phyloP scores from a whole-genome alignment of 2,113 vertebrate species.

The Proterorhinus semilunaris region DNA sequence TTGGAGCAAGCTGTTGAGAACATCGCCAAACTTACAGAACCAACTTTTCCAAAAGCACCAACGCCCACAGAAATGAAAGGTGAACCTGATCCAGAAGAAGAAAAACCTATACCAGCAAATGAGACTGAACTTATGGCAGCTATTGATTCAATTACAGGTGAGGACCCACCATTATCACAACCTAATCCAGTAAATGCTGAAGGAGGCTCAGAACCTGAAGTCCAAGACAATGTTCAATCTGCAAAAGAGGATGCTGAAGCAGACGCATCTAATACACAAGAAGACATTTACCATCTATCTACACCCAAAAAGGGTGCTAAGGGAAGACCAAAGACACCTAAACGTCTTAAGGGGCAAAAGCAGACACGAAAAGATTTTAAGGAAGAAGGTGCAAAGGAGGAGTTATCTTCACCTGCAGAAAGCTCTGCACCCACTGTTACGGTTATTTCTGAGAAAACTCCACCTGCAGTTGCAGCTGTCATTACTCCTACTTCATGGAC shows the following conservation, averaged over 20 bases:
- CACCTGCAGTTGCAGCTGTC: conserved; percentile 54
- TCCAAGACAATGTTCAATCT: conserved; percentile 57
- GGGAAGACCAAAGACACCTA: conserved; percentile 78
- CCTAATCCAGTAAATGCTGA: conserved; percentile 77
- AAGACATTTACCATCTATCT: conserved; percentile 71
- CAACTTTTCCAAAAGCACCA: conserved; percentile 72
- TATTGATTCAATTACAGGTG: conserved; percentile 92
- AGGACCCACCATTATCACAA: conserved; percentile 67
- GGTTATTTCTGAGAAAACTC: conserved; percentile 40
- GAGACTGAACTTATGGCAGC: conserved; percentile 95
- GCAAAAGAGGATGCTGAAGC: conserved; percentile 75
- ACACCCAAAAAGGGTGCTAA: conserved; percentile 80
- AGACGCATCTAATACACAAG: conserved; percentile 70
- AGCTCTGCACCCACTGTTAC: conserved; percentile 34
- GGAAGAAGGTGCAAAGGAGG: conserved; percentile 63
- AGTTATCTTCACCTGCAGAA: conserved; percentile 44
- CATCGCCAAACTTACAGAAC: conserved; percentile 90
- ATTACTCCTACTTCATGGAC: conserved; percentile 73
- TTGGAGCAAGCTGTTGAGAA: conserved; percentile 93
- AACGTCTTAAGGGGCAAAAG: conserved; percentile 80
- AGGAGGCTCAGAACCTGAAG: conserved; percentile 66
- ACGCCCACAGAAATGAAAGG: conserved; percentile 52
- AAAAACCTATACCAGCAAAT: conserved; percentile 88
- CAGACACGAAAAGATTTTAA: conserved; percentile 80
- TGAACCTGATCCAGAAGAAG: conserved; percentile 79